Evolutionary conservation across 2,113 vertebrate species (phyloP).

Genomic region (Murina feae): DNA sequence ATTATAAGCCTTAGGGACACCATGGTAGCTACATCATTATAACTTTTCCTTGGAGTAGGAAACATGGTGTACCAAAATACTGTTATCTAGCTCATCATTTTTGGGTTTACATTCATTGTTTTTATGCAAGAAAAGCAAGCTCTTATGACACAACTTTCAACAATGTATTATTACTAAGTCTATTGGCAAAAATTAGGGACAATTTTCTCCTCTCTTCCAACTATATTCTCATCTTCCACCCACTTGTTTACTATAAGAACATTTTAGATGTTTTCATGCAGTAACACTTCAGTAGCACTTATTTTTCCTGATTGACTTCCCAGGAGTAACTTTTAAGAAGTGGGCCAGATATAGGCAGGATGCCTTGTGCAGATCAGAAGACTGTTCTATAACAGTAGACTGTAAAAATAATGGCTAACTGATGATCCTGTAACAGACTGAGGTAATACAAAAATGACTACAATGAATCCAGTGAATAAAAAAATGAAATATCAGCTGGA

Average conservation of each 20-base stretch:
- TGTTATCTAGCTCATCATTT: neutral
- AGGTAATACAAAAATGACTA: neutral
- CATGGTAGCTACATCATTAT: neutral
- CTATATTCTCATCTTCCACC: neutral
- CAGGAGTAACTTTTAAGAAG: neutral
- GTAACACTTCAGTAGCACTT: neutral
- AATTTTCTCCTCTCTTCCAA: neutral
- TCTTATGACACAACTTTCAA: neutral
- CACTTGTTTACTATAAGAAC: neutral
- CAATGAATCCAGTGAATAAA: neutral
- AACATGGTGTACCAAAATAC: neutral
- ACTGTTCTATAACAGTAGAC: rapidly evolving
- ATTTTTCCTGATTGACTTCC: neutral
- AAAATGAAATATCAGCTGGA: rapidly evolving
- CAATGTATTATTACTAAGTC: neutral
- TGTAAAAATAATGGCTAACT: neutral
- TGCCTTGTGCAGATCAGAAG: rapidly evolving
- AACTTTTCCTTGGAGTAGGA: neutral
- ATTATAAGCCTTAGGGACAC: neutral
- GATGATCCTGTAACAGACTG: neutral
- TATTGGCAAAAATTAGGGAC: neutral
- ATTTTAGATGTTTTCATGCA: neutral
- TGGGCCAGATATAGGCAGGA: rapidly evolving
- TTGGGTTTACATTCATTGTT: neutral
- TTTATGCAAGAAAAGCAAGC: neutral